These are phyloP conservation scores for Wiebesia pumilae DNA, from an alignment of 1,140 invertebrate species.

Conservation along the genomic window DNA sequence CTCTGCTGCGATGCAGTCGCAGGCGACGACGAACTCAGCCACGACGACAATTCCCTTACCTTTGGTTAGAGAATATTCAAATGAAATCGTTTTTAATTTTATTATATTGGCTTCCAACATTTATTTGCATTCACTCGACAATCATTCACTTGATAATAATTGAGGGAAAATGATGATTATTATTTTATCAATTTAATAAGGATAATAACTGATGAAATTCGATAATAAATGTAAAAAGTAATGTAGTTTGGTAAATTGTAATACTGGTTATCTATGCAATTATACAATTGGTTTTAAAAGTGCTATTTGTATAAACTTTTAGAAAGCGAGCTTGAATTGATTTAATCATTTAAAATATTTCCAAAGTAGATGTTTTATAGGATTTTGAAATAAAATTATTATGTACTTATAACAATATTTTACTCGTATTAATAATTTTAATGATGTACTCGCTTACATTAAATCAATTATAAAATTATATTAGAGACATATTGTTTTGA, in stretches of 20 bases:
- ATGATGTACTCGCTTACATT: too few relatives aligned
- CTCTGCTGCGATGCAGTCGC: conserved; percentile 34
- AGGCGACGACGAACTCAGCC: background rate
- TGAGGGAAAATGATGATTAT: too few relatives aligned
- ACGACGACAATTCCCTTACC: conserved; percentile 38
- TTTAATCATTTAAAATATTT: background rate
- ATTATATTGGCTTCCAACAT: background rate
- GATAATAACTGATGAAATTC: background rate
- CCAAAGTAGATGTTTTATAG: background rate
- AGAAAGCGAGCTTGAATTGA: background rate
- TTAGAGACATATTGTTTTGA: too few relatives aligned
- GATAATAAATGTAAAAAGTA: background rate
- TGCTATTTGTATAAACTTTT: background rate
- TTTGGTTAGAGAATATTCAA: conserved; percentile 39
- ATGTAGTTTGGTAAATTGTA: background rate
- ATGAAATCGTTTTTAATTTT: background rate
- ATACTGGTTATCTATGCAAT: background rate
- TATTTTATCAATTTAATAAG: background rate
- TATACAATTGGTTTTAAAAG: background rate
- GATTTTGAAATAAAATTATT: too few relatives aligned
- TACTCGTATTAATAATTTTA: too few relatives aligned
- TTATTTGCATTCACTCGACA: background rate
- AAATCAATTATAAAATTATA: too few relatives aligned
- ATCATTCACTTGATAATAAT: background rate
- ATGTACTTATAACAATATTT: too few relatives aligned